Conservation (phyloP, 92 coral and sea anemone species). For the Epizoanthus ramosus region DNA sequence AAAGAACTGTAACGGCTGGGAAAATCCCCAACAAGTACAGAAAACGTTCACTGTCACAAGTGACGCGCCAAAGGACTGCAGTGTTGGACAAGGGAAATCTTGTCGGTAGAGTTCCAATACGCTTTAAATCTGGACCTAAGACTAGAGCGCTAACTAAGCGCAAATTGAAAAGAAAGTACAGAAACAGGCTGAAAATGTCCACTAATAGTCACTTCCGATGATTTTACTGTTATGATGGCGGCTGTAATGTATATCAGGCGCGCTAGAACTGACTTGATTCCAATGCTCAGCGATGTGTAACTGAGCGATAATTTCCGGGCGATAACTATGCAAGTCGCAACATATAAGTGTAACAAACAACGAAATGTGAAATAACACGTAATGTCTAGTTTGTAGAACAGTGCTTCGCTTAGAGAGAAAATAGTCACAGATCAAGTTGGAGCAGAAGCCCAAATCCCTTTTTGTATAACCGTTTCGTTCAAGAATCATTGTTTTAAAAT, state of each 20-base stretch:
- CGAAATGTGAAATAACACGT: too few species aligned
- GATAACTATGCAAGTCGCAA: too few species aligned
- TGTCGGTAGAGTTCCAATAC: neutral
- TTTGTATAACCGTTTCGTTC: too few species aligned
- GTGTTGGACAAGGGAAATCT: neutral
- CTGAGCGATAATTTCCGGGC: too few species aligned
- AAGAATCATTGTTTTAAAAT: too few species aligned
- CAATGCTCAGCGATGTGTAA: too few species aligned
- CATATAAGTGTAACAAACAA: too few species aligned
- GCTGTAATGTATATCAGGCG: neutral
- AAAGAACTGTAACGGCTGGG: conserved; percentile 6
- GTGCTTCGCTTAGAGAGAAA: too few species aligned
- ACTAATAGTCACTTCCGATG: neutral
- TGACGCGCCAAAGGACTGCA: neutral
- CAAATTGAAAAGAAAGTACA: conserved; percentile 8
- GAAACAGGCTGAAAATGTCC: neutral
- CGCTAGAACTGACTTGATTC: too few species aligned
- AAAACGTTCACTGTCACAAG: neutral
- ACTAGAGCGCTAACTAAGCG: neutral
- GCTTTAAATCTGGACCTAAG: neutral
- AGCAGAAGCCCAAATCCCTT: too few species aligned
- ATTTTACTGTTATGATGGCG: neutral
- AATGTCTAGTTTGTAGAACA: too few species aligned
- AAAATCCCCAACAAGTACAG: neutral
- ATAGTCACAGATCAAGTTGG: too few species aligned